phyloP scores from a whole-genome alignment of 2,113 vertebrate species.

The Nannobrachium achirus region DNA sequence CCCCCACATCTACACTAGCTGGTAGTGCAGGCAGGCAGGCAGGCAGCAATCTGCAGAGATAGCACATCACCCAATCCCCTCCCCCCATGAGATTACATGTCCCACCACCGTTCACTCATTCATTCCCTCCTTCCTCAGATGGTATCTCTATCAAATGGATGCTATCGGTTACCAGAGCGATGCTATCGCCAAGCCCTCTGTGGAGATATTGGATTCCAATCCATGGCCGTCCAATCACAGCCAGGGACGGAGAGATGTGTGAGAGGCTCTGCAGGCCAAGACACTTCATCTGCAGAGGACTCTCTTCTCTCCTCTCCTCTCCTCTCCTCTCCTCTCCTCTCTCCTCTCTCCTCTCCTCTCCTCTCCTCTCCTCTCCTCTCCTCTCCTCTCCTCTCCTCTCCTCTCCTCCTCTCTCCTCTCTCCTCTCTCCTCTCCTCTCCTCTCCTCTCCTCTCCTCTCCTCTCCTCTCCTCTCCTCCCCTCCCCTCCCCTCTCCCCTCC shows the following conservation, averaged over 20 bases:
- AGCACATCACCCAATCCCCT: conserved; percentile 49
- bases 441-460: too few relatives aligned
- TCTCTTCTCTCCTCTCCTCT: conserved; percentile 6
- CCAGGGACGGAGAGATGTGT: conserved; percentile 21
- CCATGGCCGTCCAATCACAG: conserved; percentile 34
- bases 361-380: too few relatives aligned
- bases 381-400: too few relatives aligned
- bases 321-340: neutral
- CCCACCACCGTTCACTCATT: neutral
- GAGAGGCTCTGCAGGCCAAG: neutral
- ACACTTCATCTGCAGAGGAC: conserved; percentile 58
- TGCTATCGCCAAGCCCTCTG: conserved; percentile 59
- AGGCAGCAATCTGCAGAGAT: conserved; percentile 41
- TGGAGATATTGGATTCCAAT: conserved; percentile 69
- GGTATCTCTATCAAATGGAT: conserved; percentile 66
- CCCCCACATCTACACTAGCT: conserved; percentile 20
- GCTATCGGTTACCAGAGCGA: conserved; percentile 64
- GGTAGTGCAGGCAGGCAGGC: too few relatives aligned
- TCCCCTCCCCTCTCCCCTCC: too few relatives aligned
- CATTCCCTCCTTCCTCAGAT: conserved; percentile 55
- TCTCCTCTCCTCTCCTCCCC: too few relatives aligned
- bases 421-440: too few relatives aligned
- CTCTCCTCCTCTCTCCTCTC: too few relatives aligned
- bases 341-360: conserved; percentile 72
- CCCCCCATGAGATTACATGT: conserved; percentile 50